Conservation (phyloP, 2,888 invertebrate genomes). For the Athripsodes cinereus region DNA sequence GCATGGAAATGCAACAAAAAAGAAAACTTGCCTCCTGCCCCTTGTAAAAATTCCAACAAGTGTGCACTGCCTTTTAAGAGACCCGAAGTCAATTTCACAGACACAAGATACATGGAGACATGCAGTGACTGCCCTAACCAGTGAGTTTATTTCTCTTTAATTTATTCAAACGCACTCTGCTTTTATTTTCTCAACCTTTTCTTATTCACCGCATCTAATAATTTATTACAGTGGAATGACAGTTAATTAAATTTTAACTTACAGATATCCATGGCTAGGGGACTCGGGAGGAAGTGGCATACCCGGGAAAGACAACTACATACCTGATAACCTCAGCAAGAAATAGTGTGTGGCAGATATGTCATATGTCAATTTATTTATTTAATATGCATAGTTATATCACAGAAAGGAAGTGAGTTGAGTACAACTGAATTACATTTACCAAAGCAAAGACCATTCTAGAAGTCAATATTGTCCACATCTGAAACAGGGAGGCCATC, state of each 20-base stretch:
- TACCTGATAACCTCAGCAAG: slow-evolving; percentile 57
- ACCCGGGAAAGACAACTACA: slow-evolving; percentile 72
- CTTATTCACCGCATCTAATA: not conserved
- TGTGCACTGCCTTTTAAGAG: slow-evolving; percentile 77
- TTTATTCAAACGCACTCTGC: not conserved
- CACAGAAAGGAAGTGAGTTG: not conserved
- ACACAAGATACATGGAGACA: slow-evolving; percentile 82
- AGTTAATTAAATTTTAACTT: slow-evolving; percentile 20
- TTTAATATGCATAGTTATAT: too few relatives aligned
- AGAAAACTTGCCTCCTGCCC: slow-evolving; percentile 63
- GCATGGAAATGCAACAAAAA: slow-evolving; percentile 76
- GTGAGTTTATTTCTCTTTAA: slow-evolving; percentile 34
- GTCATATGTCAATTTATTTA: too few relatives aligned
- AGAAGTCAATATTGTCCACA: too few relatives aligned
- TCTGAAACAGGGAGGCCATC: too few relatives aligned
- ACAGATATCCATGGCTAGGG: slow-evolving; percentile 81
- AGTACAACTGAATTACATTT: slow-evolving; percentile 6
- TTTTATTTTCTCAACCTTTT: not conserved
- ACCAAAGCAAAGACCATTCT: too few relatives aligned
- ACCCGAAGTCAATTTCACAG: slow-evolving; percentile 68
- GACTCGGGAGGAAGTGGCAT: slow-evolving; percentile 80
- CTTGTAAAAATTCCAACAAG: slow-evolving; percentile 76
- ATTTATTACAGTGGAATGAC: too few relatives aligned
- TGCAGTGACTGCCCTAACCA: slow-evolving; percentile 79
- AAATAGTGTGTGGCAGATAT: too few relatives aligned